A percentile compares a stretch with the other conserved stretches of the same genome.
These are phyloP conservation scores for Odobenus rosmarus DNA, from an alignment of 2,113 vertebrate genomes.

Conservation along the genomic window DNA sequence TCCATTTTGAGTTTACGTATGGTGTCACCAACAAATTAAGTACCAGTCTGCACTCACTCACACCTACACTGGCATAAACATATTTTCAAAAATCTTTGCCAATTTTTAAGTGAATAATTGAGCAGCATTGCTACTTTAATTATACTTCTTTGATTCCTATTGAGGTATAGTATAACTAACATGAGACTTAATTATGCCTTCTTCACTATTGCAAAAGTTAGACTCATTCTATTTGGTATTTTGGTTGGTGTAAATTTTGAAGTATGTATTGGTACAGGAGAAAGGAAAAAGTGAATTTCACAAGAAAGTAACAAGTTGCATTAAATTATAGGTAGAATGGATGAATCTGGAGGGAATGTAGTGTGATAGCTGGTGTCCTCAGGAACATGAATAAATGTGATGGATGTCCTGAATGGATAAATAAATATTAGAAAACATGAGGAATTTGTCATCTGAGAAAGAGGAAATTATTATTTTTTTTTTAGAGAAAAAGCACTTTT, in stretches of 20 bases:
- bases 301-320: background rate
- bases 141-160: background rate
- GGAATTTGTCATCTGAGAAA: background rate
- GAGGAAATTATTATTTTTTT: background rate
- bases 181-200: background rate
- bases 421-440: background rate
- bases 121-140: background rate
- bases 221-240: background rate
- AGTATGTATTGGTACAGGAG: background rate
- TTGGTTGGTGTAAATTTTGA: background rate
- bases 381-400: background rate
- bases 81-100: background rate
- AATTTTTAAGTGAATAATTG: background rate
- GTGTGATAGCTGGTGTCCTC: background rate
- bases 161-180: background rate
- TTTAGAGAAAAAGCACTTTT: conserved; percentile 38
- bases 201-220: background rate
- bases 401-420: background rate
- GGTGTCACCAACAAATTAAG: background rate
- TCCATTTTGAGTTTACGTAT: background rate
- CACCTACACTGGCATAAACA: background rate
- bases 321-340: background rate
- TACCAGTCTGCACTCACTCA: background rate
- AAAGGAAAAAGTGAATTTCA: conserved; percentile 4
- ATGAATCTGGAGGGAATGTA: background rate